phyloP scores from a whole-genome alignment of 2,797 vertebrate species.

The Acrossocheilus wenchowensis region DNA sequence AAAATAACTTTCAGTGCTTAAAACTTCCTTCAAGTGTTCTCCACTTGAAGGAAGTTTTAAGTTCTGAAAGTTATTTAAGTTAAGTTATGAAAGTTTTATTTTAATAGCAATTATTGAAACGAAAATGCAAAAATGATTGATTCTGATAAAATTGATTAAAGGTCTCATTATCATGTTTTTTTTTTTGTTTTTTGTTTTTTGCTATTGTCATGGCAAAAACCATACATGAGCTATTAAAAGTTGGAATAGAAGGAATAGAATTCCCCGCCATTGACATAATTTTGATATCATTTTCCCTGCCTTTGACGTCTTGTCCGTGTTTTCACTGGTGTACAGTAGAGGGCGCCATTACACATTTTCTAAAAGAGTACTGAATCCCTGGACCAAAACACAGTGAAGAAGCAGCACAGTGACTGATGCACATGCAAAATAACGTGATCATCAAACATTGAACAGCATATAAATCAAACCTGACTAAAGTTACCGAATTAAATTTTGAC shows the following conservation, averaged over 20 bases:
- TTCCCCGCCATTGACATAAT: neutral
- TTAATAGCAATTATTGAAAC: neutral
- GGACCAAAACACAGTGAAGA: neutral
- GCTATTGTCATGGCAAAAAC: neutral
- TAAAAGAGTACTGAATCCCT: neutral
- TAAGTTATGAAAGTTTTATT: too few species aligned
- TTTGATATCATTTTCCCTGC: neutral
- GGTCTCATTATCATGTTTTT: neutral
- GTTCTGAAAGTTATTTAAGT: too few species aligned
- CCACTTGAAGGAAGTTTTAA: too few species aligned
- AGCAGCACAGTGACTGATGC: neutral
- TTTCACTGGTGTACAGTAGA: neutral
- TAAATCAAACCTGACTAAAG: neutral
- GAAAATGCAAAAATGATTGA: neutral
- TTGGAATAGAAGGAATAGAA: neutral
- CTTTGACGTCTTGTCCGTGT: neutral
- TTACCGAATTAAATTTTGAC: too few species aligned
- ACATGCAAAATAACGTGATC: neutral
- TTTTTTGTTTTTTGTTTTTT: neutral
- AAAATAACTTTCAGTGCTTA: neutral
- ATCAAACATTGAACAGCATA: neutral
- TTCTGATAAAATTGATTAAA: neutral
- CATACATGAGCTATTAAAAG: neutral
- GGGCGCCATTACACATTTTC: neutral
- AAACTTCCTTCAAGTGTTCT: neutral